A percentile compares a stretch with the other conserved stretches of the same genome.
phyloP scores from a whole-genome alignment of 1,140 invertebrate genomes.

The Solen grandis region DNA sequence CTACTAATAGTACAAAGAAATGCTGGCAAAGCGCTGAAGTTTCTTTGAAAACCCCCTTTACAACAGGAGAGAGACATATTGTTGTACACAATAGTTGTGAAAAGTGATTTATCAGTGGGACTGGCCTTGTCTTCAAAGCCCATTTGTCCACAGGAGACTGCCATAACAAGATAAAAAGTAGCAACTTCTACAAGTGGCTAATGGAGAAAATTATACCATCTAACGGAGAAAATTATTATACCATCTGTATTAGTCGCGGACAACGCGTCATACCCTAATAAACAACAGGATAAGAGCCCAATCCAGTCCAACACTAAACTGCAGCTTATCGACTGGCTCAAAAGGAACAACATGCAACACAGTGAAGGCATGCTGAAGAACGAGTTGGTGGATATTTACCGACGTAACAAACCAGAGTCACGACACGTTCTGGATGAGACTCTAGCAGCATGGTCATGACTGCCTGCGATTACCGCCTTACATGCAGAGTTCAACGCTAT shows the following conservation, averaged over 20 bases:
- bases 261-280: background rate
- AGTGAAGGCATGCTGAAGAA: background rate
- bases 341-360: background rate
- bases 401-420: background rate
- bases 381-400: background rate
- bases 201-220: background rate
- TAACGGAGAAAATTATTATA: background rate
- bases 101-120: background rate
- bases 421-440: background rate
- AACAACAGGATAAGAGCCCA: background rate
- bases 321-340: background rate
- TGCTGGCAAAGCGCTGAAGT: background rate
- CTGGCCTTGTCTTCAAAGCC: conserved; percentile 2
- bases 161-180: background rate
- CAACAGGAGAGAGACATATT: background rate
- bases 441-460: background rate
- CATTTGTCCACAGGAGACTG: background rate
- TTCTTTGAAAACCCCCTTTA: background rate
- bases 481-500: conserved; percentile 10
- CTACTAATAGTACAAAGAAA: background rate
- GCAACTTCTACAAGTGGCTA: background rate
- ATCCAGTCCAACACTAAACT: background rate
- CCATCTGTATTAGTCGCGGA: background rate
- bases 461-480: background rate
- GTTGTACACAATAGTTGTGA: background rate